Conservation (phyloP, 2,113 vertebrate genomes). For the Tiliqua scincoides region DNA sequence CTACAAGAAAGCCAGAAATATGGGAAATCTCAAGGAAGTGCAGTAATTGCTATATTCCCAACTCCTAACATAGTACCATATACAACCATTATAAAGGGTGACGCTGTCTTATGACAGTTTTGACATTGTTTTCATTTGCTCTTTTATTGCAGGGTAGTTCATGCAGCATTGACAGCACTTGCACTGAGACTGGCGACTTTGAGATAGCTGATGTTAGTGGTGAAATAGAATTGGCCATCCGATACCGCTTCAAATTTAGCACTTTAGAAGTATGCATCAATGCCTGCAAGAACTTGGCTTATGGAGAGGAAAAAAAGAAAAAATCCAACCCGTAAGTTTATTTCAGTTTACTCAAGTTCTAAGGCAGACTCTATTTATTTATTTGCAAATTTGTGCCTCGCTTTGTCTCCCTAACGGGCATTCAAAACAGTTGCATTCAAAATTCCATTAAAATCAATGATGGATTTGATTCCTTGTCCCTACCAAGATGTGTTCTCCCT, state of each 20-base stretch:
- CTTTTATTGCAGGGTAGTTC: conserved; percentile 75
- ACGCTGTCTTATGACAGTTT: background rate
- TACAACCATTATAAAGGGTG: background rate
- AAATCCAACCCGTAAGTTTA: conserved; percentile 89
- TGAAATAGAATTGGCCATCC: conserved; percentile 86
- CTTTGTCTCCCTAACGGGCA: no score
- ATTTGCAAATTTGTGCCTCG: no score
- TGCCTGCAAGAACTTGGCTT: conserved; percentile 83
- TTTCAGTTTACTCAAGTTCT: background rate
- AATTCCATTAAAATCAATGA: background rate
- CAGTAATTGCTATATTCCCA: background rate
- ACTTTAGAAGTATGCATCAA: conserved; percentile 85
- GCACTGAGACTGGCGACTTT: conserved; percentile 77
- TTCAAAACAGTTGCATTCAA: no score
- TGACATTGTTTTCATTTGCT: conserved; percentile 5
- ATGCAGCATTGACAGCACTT: conserved; percentile 82
- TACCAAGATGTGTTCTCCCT: background rate
- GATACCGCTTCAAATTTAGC: conserved; percentile 75
- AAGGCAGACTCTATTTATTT: no score
- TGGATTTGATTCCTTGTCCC: background rate
- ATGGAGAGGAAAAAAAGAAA: conserved; percentile 83
- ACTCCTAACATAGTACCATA: background rate
- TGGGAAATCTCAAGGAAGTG: background rate
- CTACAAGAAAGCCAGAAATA: background rate
- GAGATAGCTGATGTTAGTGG: conserved; percentile 75